Base-by-base conservation (phyloP, 92 coral and sea anemone genomes). In the Phenganax marumi region DNA sequence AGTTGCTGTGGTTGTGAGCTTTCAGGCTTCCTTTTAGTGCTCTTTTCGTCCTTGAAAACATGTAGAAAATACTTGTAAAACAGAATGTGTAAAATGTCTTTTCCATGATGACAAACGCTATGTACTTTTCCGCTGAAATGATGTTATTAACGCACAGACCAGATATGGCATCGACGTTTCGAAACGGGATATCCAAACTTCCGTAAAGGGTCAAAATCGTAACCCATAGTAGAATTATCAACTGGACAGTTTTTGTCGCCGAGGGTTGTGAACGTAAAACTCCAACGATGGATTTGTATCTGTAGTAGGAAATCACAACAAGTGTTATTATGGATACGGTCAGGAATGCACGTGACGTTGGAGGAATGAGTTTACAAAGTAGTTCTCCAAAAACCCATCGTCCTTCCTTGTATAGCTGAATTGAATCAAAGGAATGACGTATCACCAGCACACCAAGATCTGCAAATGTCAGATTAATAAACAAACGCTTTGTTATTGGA, bases 331-430 rank as follows among this genome's bases (percentile, higher is more conserved):
- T 46, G 21, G 76, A 43, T 12, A 70, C 76, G 0, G 76, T 70
- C 52, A 26, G 76, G 23, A 70, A 70, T 70, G 76, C 48, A 10
- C 76, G 50, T 22, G 76, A 70, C 50, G 48, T 54, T 8, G 76
- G 76, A 8, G 76, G 76, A 47, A 70, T 70, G 12, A 70, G 2
- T 48, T 70, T 70, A 53, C 76, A 70, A 0, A n/a, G 52, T 3
- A 70, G 50, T 46, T 70, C 76, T 22, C 76, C 76, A n/a, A 70
- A 70, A 43, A 70, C 19, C 76, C 76, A 70, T 10, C 53, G 51
- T 70, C 76, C 76, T 8, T 70, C 21, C 4, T 39, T 47, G 21
- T 70, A 70, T 0, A 70, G 76, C 19, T 70, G 76, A 33, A 33
- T 33, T 33, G 43, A 33, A 33, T 33, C 43, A 5, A 33, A 33